Evolutionary conservation across 1,140 invertebrate genomes (phyloP).

Genomic region (Mamestra configurata): DNA sequence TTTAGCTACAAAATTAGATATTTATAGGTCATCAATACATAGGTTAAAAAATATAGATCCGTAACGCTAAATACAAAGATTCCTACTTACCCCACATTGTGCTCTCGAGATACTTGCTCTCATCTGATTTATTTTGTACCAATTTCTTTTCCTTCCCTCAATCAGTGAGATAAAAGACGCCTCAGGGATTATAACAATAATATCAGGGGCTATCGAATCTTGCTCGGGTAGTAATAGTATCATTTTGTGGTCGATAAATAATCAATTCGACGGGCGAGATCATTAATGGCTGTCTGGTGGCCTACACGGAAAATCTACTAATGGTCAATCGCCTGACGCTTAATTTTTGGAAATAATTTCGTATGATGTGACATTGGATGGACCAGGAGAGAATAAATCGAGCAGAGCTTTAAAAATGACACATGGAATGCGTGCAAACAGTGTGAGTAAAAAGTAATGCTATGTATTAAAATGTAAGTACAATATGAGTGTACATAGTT

Average conservation of each 20-base stretch:
- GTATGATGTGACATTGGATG: background rate
- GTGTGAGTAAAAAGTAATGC: no score
- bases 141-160: background rate
- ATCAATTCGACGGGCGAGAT: background rate
- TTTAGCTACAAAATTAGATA: no score
- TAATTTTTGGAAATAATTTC: background rate
- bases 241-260: slow-evolving; percentile 27
- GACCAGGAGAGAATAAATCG: background rate
- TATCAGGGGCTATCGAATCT: slow-evolving; percentile 6
- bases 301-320: background rate
- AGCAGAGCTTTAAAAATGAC: background rate
- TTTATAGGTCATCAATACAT: no score
- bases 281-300: background rate
- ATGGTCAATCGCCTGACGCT: background rate
- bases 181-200: slow-evolving; percentile 6
- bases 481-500: no score
- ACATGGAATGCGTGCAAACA: background rate
- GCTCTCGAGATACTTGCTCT: background rate
- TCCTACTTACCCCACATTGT: background rate
- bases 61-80: no score
- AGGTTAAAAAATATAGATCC: no score
- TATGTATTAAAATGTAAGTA: no score
- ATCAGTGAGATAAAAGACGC: slow-evolving; percentile 17
- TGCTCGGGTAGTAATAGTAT: slow-evolving; percentile 7
- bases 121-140: background rate